Evolutionary conservation across 1,140 invertebrate genomes (phyloP).

Genomic region (Dendroctonus valens): DNA sequence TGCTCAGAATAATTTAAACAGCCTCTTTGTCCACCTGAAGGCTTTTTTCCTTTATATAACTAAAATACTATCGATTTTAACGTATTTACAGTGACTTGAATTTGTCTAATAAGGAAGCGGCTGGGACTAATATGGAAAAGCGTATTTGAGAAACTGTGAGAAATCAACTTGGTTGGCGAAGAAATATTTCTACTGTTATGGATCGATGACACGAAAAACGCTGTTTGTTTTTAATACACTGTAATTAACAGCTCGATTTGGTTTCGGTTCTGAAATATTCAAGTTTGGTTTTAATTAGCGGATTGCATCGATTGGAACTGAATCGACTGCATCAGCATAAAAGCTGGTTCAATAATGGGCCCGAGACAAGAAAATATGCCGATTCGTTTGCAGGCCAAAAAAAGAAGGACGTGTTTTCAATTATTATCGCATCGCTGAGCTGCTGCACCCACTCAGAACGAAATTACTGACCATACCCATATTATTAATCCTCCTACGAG

Average conservation of each 20-base stretch:
- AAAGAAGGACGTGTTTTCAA: not conserved
- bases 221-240: too few relatives aligned
- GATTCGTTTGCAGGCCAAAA: too few relatives aligned
- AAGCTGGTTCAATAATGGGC: too few relatives aligned
- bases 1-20: conserved; percentile 3
- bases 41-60: not conserved
- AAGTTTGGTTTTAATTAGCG: too few relatives aligned
- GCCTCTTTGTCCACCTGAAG: not conserved
- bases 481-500: conserved; percentile 24
- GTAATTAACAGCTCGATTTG: too few relatives aligned
- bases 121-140: not conserved
- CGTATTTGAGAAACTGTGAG: not conserved
- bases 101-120: conserved; percentile 1
- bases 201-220: too few relatives aligned
- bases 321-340: too few relatives aligned
- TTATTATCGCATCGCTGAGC: conserved; percentile 26
- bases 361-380: too few relatives aligned
- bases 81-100: not conserved
- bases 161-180: not conserved
- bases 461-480: conserved; percentile 33
- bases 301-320: too few relatives aligned
- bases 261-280: too few relatives aligned
- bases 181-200: not conserved
- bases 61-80: conserved; percentile 1
- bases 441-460: conserved; percentile 16